Evolutionary conservation across 2,888 invertebrate species (phyloP), one percentile per base, ranked within the genome.

Genomic region (Pheosia gnoma): DNA sequence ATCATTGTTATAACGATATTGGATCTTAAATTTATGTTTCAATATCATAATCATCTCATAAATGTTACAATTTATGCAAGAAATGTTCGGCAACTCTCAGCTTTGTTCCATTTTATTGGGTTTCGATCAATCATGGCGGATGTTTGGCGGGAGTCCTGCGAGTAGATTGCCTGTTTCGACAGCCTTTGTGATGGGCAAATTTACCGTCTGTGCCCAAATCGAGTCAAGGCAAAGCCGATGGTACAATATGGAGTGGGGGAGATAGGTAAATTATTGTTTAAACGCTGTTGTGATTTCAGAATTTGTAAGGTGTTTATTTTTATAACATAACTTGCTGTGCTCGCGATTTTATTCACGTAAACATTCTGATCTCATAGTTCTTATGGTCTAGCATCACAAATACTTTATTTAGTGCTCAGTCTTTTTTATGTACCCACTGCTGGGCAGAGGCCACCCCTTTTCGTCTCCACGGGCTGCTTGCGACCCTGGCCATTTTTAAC

Each of bases 51-150:
- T 25, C 25, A 41, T 41, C 4, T 45, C 11, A 8, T 10, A 10
- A 45, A 63, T 58, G 61, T 60, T 62, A 66, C 61, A 72, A 70
- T 57, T 71, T 71, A 60, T 51, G 60, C 64, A 69, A 69, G 10
- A 53, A 53, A 53, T 37, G 58, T 58, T 52, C 13, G 7, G 49
- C 11, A 43, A 38, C 38, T 0, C 25, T n/a, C 8, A 51, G 47
- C 49, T 61, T 61, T 65, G 59, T 67, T 58, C 56, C 58, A 60
- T 67, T 63, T 71, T 53, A 58, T 41, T 37, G 53, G n/a, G 43
- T 25, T 43, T 38, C 53, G 51, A 71, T 68, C 63, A 25, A 71
- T 71, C 72, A 71, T 59, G 60, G 59, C 45, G 10, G 54, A 51
- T 54, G 60, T 43, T 63, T 57, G 62, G 55, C 47, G 53, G 38